Conservation (phyloP, 2,797 vertebrate species). For the Falco biarmicus region DNA sequence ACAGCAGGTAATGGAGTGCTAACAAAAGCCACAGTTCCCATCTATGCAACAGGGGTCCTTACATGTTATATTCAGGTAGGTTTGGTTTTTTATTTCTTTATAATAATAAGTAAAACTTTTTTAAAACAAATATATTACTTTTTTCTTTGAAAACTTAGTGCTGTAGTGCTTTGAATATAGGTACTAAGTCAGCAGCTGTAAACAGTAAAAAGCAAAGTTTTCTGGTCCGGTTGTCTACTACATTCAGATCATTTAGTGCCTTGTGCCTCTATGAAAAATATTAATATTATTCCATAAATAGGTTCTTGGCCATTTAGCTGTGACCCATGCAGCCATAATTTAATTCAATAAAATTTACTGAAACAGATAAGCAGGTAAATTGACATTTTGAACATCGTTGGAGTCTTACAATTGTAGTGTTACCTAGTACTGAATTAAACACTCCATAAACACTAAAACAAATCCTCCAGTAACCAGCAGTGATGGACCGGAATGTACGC, state of each 20-base stretch:
- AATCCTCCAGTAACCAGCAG: neutral
- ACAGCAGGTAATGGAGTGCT: slow-evolving; percentile 92
- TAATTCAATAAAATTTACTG: neutral
- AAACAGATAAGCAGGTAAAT: neutral
- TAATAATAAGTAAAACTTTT: neutral
- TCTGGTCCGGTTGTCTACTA: neutral
- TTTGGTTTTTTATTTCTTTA: neutral
- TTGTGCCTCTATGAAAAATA: neutral
- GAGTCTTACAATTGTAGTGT: neutral
- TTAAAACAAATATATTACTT: neutral
- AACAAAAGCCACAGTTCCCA: slow-evolving; percentile 98
- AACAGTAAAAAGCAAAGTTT: neutral
- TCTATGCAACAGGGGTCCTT: slow-evolving; percentile 98
- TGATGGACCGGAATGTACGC: neutral
- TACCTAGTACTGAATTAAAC: neutral
- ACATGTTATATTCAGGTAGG: slow-evolving; percentile 97
- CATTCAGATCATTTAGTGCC: neutral
- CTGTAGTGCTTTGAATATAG: neutral
- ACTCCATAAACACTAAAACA: neutral
- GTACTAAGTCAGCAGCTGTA: neutral
- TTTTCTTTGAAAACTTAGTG: neutral
- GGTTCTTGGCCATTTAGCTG: neutral
- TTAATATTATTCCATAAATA: neutral
- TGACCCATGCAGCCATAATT: neutral
- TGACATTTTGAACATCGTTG: neutral